Conservation (phyloP, 92 coral and sea anemone species). For the Palythoa heliodiscus region DNA sequence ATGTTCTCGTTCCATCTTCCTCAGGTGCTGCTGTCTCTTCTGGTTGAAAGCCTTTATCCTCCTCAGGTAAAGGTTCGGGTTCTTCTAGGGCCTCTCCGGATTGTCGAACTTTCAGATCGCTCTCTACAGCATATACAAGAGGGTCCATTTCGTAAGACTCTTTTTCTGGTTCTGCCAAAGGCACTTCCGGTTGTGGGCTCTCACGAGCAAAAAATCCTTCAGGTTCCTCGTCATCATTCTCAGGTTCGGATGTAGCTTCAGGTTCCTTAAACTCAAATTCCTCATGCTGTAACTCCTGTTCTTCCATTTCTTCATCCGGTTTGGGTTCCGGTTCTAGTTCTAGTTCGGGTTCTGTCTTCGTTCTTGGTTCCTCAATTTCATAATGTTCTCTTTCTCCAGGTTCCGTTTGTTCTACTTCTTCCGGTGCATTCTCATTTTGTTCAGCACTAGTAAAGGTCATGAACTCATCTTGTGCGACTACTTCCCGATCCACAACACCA, state of each 20-base stretch:
- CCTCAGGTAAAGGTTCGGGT: neutral
- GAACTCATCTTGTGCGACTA: slow-evolving; percentile 1
- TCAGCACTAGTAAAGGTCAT: slow-evolving; percentile 10
- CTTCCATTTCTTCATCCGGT: neutral
- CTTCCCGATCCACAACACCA: neutral
- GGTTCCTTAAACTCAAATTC: neutral
- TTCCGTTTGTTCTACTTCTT: slow-evolving; percentile 16
- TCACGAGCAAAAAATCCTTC: slow-evolving; percentile 20
- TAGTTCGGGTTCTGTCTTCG: neutral
- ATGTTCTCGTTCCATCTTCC: neutral
- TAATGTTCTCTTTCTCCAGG: neutral
- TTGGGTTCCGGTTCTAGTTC: neutral
- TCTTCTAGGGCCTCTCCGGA: neutral
- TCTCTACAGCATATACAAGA: slow-evolving; percentile 9
- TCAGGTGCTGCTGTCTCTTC: neutral
- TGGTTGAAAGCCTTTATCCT: neutral
- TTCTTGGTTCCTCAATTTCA: slow-evolving; percentile 1
- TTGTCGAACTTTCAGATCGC: slow-evolving; percentile 7
- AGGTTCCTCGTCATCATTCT: neutral
- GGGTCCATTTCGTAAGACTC: slow-evolving; percentile 33
- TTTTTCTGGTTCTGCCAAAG: slow-evolving; percentile 19
- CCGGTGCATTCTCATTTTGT: slow-evolving; percentile 31
- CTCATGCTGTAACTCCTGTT: neutral
- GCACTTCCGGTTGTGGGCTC: neutral
- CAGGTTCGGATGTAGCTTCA: neutral